A percentile compares a stretch with the other conserved stretches of the same genome.
Evolutionary conservation across 2,888 invertebrate genomes (phyloP).

Genomic region (Campoletis raptor): DNA sequence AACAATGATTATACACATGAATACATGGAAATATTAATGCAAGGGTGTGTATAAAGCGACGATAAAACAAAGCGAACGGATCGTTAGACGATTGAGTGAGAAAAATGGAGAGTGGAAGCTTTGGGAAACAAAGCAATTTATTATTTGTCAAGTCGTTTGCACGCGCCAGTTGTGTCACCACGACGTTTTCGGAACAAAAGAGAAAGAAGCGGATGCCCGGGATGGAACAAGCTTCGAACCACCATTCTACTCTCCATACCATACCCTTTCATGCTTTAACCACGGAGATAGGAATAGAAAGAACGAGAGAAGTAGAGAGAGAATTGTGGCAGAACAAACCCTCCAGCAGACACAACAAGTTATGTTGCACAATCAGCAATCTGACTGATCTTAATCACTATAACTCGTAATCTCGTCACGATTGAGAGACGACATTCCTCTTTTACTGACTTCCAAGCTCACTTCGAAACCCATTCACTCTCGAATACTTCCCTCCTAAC

Average conservation of each 20-base stretch:
- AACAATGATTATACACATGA: not conserved
- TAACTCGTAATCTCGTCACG: slow-evolving; percentile 28
- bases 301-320: not conserved
- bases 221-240: not conserved
- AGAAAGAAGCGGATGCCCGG: not conserved
- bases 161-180: slow-evolving; percentile 51
- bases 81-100: slow-evolving; percentile 62
- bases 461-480: not conserved
- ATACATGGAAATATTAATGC: not conserved
- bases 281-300: slow-evolving; percentile 22
- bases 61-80: slow-evolving; percentile 60
- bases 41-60: not conserved
- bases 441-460: not conserved
- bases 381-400: slow-evolving; percentile 50
- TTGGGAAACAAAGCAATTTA: slow-evolving; percentile 66
- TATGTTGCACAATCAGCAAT: slow-evolving; percentile 43
- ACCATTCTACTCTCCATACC: slow-evolving; percentile 2
- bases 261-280: slow-evolving; percentile 27
- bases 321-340: not conserved
- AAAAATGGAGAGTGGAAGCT: slow-evolving; percentile 52
- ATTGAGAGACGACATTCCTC: slow-evolving; percentile 23
- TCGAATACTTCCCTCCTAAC: not conserved
- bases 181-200: slow-evolving; percentile 52
- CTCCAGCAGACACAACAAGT: slow-evolving; percentile 10
- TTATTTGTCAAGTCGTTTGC: slow-evolving; percentile 57